Evolutionary conservation across 2,113 vertebrate species (phyloP), one percentile per base, ranked within the genome.

Genomic region (Nansenia antarctica): DNA sequence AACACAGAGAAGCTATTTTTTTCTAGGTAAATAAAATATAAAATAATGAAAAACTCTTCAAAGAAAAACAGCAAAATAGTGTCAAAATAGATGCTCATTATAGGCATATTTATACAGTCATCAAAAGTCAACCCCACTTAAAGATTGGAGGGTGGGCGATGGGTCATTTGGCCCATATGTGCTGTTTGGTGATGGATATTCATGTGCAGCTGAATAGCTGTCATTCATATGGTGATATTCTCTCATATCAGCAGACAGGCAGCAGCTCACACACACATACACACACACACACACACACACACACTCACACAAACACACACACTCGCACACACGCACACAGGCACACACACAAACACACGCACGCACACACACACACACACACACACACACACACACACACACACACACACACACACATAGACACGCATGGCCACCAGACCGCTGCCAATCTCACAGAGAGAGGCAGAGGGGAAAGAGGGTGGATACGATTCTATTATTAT

Each of bases 121-220:
- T 27, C 20, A 29, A 27, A 11, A 15, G 22, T 54, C 24, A 26
- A 27, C 24, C 22, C 8, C 52, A 12, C 24, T 26, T 27, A 52
- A 54, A 9, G 26, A 9, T 12, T 27, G 24, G 11, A 11, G 24
- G 57, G 29, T 8, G 29, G 24, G 29, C 27, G 0, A 7, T 15
- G 57, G 29, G 57, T 59, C 18, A 30, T 42, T 9, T 18, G 52
- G 22, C 32, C 7, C 35, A 31, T 81, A 69, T 70, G 49, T 49
- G 45, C 58, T 52, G 12, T 20, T 20, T 49, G 62, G 42, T 81
- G 76, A 85, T 76, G 77, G 79, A 80, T 76, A 82, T 77, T 79
- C 57, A 47, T 67, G 45, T 70, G 66, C 42, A 65, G 63, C 72
- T 70, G 74, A 82, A 77, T 78, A 73, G 27, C 73, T 60, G 60